Percentiles rank a stretch among this genome's conserved stretches.
Evolutionary conservation across 2,797 vertebrate species (phyloP).

Genomic region (Microctenopoma stevenorrisi): DNA sequence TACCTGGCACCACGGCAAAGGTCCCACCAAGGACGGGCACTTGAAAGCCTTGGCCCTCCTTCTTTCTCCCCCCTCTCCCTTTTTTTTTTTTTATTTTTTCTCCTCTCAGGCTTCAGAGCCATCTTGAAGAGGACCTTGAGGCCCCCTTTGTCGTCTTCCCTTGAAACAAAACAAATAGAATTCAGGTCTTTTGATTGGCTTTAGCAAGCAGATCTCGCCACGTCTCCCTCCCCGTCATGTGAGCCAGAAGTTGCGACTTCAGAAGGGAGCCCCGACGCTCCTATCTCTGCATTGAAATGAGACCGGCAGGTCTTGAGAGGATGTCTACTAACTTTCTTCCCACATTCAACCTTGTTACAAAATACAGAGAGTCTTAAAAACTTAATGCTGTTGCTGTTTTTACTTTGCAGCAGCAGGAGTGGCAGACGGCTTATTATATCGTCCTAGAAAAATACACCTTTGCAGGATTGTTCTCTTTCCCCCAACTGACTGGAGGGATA

Average conservation of each 20-base stretch:
- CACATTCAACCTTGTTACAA: constrained; percentile 76
- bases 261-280: constrained; percentile 68
- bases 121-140: constrained; percentile 95
- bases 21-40: constrained; percentile 92
- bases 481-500: constrained; percentile 41
- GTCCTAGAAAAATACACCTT: constrained; percentile 76
- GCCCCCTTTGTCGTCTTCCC: constrained; percentile 93
- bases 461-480: constrained; percentile 66
- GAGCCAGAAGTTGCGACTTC: constrained; percentile 82
- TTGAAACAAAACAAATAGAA: constrained; percentile 94
- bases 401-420: constrained; percentile 52
- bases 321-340: constrained; percentile 76
- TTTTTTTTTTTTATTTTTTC: constrained; percentile 49
- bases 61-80: constrained; percentile 26
- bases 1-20: constrained; percentile 93
- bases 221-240: constrained; percentile 66
- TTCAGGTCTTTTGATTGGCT: constrained; percentile 87
- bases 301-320: constrained; percentile 82
- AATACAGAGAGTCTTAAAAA: constrained; percentile 74
- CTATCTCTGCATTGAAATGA: constrained; percentile 80
- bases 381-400: constrained; percentile 63
- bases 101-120: constrained; percentile 86
- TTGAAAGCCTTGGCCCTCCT: constrained; percentile 80
- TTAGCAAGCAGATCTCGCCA: constrained; percentile 70
- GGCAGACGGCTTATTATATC: constrained; percentile 62